These are phyloP conservation scores for Caranx melampygus DNA, from an alignment of 2,113 vertebrate species.

Conservation along the genomic window DNA sequence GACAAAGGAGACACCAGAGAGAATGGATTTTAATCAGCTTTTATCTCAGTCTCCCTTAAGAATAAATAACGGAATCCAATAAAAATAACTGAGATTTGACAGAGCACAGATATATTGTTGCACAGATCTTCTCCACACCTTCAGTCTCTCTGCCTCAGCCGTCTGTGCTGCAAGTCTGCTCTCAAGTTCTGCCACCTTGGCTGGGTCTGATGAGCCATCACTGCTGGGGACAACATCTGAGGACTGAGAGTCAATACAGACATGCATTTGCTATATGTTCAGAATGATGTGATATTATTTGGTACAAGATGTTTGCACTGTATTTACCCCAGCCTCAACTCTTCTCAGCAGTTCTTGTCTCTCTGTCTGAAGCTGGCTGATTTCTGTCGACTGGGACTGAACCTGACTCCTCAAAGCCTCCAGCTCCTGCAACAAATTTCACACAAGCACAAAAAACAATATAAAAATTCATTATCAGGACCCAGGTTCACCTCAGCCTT, in stretches of 20 bases:
- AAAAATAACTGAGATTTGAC: background rate
- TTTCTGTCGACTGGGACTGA: slow-evolving; percentile 86
- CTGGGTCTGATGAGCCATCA: slow-evolving; percentile 45
- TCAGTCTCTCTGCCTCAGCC: slow-evolving; percentile 86
- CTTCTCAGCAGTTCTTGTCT: slow-evolving; percentile 87
- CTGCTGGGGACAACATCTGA: slow-evolving; percentile 54
- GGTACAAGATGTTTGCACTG: background rate
- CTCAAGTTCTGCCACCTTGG: slow-evolving; percentile 81
- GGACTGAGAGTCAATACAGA: slow-evolving; percentile 72
- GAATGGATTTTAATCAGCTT: no score
- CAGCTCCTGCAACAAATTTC: slow-evolving; percentile 84
- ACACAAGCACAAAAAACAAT: slow-evolving; percentile 2
- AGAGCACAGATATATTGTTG: background rate
- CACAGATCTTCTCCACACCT: slow-evolving; percentile 80
- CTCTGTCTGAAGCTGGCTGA: slow-evolving; percentile 87
- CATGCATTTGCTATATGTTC: background rate
- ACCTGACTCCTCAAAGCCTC: slow-evolving; percentile 87
- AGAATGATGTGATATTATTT: background rate
- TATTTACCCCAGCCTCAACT: slow-evolving; percentile 77
- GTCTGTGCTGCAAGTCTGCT: slow-evolving; percentile 82
- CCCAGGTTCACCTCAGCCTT: background rate
- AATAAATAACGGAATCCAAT: no score
- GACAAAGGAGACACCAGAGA: background rate
- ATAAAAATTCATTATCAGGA: background rate
- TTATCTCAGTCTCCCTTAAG: no score